Base-by-base conservation (phyloP, 1,140 invertebrate species). In the Aphidius gifuensis region DNA sequence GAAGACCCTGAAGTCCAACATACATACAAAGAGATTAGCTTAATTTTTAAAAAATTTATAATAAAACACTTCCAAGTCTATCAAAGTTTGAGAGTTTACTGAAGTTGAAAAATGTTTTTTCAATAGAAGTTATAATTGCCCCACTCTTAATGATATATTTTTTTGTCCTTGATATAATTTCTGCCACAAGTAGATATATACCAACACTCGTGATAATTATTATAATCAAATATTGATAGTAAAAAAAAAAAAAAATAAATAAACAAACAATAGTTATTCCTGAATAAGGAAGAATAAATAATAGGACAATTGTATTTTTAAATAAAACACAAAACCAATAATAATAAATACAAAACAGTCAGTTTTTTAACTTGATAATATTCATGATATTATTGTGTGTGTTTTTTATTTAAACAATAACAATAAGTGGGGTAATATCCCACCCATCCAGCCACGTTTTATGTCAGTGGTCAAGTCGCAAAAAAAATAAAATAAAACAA, bases 21-120 rank as follows among this genome's bases (percentile, higher is more conserved):
- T 16, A 2, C 16, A 16, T 16, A 5, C 53, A 38, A 43, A 16
- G 11, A 40, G 53, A 43, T 55, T 43, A 55, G 2, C 32, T 53
- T 7, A 53, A 53, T 32, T 3, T 32, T 32, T 1, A 32, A 74
- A 74, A 50, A 66, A 74, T 38, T 50, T 0, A 40, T 3, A 53
- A 50, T 23, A 23, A 23, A 5, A 21, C 39, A 42, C 53, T 55
- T 6, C 38, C 53, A 42, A 43, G 40, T 55, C 43, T 5, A 7
- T 8, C 53, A 39, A 55, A 55, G 39, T 55, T 11, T 42, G 11
- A 55, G 16, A 9, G 43, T 44, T 44, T 40, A 55, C 53, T 55
- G 43, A 55, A 6, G 39, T n/a, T 43, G 39, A 55, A 55, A 55
- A 55, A 43, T 55, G 39, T 55, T 43, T 40, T n/a, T 9, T 55